phyloP scores from a whole-genome alignment of 1,140 invertebrate species.

The Penaeus japonicus region DNA sequence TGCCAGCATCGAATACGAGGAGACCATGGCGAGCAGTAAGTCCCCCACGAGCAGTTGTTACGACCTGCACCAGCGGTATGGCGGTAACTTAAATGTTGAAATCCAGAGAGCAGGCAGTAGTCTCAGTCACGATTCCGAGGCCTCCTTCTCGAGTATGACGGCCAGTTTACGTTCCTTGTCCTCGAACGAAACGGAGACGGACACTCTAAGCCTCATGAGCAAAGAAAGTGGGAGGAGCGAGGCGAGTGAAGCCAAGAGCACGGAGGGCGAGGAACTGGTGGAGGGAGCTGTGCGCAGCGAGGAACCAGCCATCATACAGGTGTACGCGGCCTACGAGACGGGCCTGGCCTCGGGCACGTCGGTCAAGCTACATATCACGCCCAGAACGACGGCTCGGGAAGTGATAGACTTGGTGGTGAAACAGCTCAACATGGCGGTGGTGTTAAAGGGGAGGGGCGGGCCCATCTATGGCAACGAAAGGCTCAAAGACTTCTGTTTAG shows the following conservation, averaged over 20 bases:
- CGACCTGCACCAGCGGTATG: conserved; percentile 46
- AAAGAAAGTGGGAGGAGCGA: conserved; percentile 51
- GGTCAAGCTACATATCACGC: conserved; percentile 90
- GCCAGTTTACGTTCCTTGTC: conserved; percentile 56
- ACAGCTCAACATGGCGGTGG: conserved; percentile 91
- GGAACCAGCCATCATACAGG: conserved; percentile 69
- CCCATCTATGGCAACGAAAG: conserved; percentile 79
- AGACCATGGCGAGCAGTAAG: conserved; percentile 37
- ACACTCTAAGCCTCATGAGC: conserved; percentile 54
- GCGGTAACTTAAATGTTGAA: conserved; percentile 29
- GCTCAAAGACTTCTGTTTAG: conserved; percentile 84
- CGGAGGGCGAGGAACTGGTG: conserved; percentile 67
- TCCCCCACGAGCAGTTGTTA: conserved; percentile 51
- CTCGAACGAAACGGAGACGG: conserved; percentile 58
- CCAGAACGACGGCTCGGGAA: conserved; percentile 87
- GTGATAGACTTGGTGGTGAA: conserved; percentile 93
- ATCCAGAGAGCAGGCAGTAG: conserved; percentile 55
- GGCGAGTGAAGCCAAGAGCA: conserved; percentile 46
- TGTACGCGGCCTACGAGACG: conserved; percentile 94
- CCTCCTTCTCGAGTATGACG: conserved; percentile 56
- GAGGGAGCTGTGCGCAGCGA: conserved; percentile 60
- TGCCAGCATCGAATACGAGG: conserved; percentile 39
- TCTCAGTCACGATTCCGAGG: conserved; percentile 58
- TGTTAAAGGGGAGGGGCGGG: conserved; percentile 83
- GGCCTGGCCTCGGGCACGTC: conserved; percentile 90